Evolutionary conservation across 2,797 vertebrate genomes (phyloP), one percentile per base, ranked within the genome.

Genomic region (Gymnoscopelus braueri): DNA sequence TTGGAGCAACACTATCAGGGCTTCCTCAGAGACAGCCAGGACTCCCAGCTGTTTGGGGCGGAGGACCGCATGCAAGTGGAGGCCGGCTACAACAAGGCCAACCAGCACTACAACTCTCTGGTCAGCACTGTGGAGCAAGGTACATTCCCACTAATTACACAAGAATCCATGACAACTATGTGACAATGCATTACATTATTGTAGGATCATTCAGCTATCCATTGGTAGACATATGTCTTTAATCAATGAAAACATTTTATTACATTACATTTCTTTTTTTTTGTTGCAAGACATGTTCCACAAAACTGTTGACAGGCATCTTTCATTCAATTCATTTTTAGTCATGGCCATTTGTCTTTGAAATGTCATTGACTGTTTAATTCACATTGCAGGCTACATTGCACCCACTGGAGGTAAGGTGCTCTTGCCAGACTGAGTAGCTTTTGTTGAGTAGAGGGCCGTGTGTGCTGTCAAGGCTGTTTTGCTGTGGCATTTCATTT

Each of bases 1-100:
- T 91, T 99, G 84, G 97, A 99, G 86, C 81, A 72, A 5, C 96
- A 97, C 88, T 97, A 96, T 90, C 96, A 97, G 92, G 93, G 95
- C 76, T 99, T 98, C 90, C 85, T 98, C 83, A 86, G 93, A 0
- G 94, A 96, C 86, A 97, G 96, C 78, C 96, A 95, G 89, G 97
- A 97, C 4, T 92, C 97, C 0, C 90, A 92, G 6, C 87, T 92
- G 86, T 98, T 98, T 3, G 94, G 92, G 29, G 93, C 96, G 0
- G 97, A 98, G 7, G 97, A 99, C 85, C 93, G 96, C 0, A 94
- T 96, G 87, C 95, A 95, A 29, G 91, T 95, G 0, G 96, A 98
- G 91, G 92, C 90, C 0, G 94, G 94, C 63, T 96, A 96, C 83
- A 88, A 81, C 14, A 75, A 89, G 55, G 94, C 96, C 74, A 94